A percentile compares a stretch with the other conserved stretches of the same genome.
These are phyloP conservation scores for Antheraea pernyi DNA, from an alignment of 1,140 invertebrate species.

Conservation along the genomic window DNA sequence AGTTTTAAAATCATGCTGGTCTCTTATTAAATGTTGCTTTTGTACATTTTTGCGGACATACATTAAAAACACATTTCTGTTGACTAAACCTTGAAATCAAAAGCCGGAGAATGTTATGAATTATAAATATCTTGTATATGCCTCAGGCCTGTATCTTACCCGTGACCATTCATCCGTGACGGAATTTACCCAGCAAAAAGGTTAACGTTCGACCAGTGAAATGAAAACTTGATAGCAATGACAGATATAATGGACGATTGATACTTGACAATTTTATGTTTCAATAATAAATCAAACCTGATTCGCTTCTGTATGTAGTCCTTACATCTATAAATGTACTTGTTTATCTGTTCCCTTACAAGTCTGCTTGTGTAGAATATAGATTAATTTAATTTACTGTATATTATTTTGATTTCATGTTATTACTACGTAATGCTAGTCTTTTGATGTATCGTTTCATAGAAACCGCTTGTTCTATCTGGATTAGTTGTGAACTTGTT, in stretches of 20 bases:
- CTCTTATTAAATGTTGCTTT: too few relatives aligned
- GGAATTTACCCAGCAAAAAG: constrained; percentile 40
- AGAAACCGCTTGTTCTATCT: too few relatives aligned
- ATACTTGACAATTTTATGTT: constrained; percentile 44
- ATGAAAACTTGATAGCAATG: constrained; percentile 68
- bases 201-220: constrained; percentile 52
- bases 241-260: constrained; percentile 60
- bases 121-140: not conserved
- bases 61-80: too few relatives aligned
- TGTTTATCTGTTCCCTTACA: not conserved
- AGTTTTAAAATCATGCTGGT: too few relatives aligned
- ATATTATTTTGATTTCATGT: too few relatives aligned
- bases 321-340: not conserved
- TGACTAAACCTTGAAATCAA: not conserved
- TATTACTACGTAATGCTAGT: too few relatives aligned
- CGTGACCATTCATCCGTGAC: constrained; percentile 22
- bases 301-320: not conserved
- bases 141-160: not conserved
- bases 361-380: not conserved
- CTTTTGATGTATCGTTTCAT: too few relatives aligned
- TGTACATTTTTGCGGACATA: too few relatives aligned
- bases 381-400: not conserved
- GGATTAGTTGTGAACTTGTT: too few relatives aligned
- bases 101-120: not conserved
- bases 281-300: constrained; percentile 31